Percentiles rank a stretch among this genome's conserved stretches.
These are phyloP conservation scores for Apomyelois bistriatella DNA, from an alignment of 2,888 invertebrate genomes.

Conservation along the genomic window DNA sequence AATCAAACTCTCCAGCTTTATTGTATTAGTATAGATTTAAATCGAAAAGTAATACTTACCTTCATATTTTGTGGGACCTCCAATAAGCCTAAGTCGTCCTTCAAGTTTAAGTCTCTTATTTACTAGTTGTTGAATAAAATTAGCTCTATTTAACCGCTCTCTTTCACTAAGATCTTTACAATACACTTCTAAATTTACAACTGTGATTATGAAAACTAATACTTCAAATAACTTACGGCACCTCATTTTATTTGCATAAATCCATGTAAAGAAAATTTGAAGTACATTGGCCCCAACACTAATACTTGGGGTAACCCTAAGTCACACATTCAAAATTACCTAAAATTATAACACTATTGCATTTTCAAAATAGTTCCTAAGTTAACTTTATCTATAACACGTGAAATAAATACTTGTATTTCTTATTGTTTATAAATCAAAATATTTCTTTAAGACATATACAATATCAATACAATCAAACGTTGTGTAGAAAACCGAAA, in stretches of 20 bases:
- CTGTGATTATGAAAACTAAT: constrained; percentile 30
- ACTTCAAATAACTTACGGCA: constrained; percentile 10
- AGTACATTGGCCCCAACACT: constrained; percentile 1
- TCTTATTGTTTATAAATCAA: too few species aligned
- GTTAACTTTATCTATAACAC: too few species aligned
- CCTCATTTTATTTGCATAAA: neutral
- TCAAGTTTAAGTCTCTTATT: constrained; percentile 86
- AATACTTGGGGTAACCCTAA: constrained; percentile 11
- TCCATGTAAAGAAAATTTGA: neutral
- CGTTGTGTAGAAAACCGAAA: constrained; percentile 11
- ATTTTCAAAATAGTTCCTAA: too few species aligned
- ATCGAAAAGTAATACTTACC: too few species aligned
- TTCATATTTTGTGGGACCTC: constrained; percentile 85
- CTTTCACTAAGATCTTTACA: constrained; percentile 53
- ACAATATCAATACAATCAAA: constrained; percentile 9
- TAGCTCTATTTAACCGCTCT: constrained; percentile 68
- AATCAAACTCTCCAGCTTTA: too few species aligned
- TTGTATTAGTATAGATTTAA: too few species aligned
- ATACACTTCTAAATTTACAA: constrained; percentile 29
- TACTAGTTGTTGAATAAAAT: constrained; percentile 83
- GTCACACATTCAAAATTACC: neutral
- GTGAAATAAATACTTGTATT: too few species aligned
- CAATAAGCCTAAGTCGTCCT: constrained; percentile 85
- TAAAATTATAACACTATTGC: neutral
- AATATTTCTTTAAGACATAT: too few species aligned